These are phyloP conservation scores for Atta cephalotes DNA, from an alignment of 1,140 invertebrate genomes.

Conservation along the genomic window DNA sequence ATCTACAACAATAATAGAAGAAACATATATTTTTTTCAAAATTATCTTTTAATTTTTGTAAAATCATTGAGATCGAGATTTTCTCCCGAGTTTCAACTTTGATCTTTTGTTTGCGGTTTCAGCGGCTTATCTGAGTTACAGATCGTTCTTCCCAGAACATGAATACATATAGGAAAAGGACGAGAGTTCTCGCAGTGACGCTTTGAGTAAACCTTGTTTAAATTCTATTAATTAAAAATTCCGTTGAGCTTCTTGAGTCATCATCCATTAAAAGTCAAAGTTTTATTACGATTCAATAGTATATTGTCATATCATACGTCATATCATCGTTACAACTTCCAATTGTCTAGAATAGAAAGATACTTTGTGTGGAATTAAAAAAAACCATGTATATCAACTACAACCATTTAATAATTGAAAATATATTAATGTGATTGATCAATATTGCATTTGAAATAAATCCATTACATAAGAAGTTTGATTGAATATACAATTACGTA, in stretches of 20 bases:
- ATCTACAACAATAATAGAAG: neutral
- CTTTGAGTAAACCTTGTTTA: conserved; percentile 29
- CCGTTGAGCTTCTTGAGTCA: neutral
- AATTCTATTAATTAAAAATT: conserved; percentile 66
- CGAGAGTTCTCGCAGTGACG: neutral
- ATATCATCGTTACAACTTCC: neutral
- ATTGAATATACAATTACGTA: neutral
- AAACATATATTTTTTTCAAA: neutral
- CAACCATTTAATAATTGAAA: neutral
- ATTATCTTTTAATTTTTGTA: neutral
- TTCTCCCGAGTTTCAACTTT: conserved; percentile 16
- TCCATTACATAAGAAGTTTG: neutral
- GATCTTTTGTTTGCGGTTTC: conserved; percentile 14
- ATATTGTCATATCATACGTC: neutral
- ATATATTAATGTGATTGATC: neutral
- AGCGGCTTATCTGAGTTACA: conserved; percentile 3
- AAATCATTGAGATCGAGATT: conserved; percentile 12
- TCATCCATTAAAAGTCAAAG: conserved; percentile 1
- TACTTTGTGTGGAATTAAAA: neutral
- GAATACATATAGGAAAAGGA: conserved; percentile 1
- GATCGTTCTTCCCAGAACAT: neutral
- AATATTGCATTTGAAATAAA: conserved; percentile 1
- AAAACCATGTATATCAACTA: neutral
- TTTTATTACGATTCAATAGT: conserved; percentile 19
- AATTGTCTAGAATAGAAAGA: neutral